Base-by-base conservation (phyloP, 2,888 invertebrate genomes). In the Dromius quadrimaculatus region DNA sequence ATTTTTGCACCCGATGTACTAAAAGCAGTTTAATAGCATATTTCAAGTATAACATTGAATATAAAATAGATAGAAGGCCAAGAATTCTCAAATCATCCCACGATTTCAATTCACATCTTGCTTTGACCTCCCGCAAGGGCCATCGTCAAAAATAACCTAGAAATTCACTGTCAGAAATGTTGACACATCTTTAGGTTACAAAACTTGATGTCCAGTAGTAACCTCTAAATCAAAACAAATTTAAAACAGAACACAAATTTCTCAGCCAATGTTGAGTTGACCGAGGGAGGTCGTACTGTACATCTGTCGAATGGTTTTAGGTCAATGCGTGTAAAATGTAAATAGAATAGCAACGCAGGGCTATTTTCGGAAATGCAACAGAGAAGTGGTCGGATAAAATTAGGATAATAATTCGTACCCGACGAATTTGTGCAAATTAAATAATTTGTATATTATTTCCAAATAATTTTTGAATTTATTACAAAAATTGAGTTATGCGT, bases 291-390 rank as follows among this genome's bases (percentile, higher is more conserved):
- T 38, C 50, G 50, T 9, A 36, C 50, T 28, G 32, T 63, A 22
- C 61, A 61, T 61, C 61, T 61, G 61, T 61, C 61, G 41, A 36
- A 65, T 41, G 41, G 36, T 65, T 65, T 65, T 65, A 65, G 65
- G 65, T 65, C 65, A 65, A 5, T 13, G 61, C 8, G 13, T 57
- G 61, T 41, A 61, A 61, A 61, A 22, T 57, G 61, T 41, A 61
- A 61, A 61, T 41, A 61, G 61, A 38, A 59, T 36, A 59, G 36
- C 36, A 20, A 15, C 57, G 4, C 13, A 13, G 23, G 15, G 22
- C n/a, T 61, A 61, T 61, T 61, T 61, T 32, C 11, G 20, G 57
- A 57, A 11, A 20, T 20, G 59, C 59, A 19, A 36, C 59, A 34
- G 38, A n/a, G n/a, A 19, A 22, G 61, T 41, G 22, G 38, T 8